These are phyloP conservation scores for Ptilodon capucinus DNA, from an alignment of 2,888 invertebrate species.

Conservation along the genomic window DNA sequence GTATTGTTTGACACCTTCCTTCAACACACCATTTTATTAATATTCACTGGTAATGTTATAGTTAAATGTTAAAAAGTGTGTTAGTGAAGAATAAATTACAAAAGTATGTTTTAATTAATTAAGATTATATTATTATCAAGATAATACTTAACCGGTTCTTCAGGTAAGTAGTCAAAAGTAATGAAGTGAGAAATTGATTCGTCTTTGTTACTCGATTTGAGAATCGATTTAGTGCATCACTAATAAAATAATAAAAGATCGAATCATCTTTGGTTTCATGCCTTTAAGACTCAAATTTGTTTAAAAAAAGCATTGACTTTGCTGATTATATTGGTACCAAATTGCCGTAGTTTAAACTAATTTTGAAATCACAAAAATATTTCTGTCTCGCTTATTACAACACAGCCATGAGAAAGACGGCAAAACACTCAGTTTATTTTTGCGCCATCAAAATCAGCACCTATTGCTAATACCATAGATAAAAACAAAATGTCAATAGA, in stretches of 20 bases:
- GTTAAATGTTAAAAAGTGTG: background rate
- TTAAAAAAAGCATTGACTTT: background rate
- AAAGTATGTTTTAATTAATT: no score
- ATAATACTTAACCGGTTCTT: background rate
- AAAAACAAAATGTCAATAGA: background rate
- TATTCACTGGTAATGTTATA: background rate
- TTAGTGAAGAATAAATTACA: no score
- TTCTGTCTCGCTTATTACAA: no score
- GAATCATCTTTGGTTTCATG: conserved; percentile 26
- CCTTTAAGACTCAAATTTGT: conserved; percentile 10
- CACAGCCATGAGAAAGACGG: no score
- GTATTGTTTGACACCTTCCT: background rate
- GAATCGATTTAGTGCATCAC: background rate
- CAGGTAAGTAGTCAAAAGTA: background rate
- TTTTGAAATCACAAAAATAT: no score
- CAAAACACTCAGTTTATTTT: no score
- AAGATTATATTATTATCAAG: background rate
- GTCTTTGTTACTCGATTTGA: background rate
- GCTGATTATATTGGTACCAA: background rate
- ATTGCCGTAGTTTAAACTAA: no score
- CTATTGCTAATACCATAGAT: background rate
- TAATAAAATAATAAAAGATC: conserved; percentile 13
- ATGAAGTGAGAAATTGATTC: background rate
- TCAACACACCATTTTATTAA: background rate
- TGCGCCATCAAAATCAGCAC: no score